Conservation (phyloP, 2,113 vertebrate species). For the Heloderma charlesbogerti region DNA sequence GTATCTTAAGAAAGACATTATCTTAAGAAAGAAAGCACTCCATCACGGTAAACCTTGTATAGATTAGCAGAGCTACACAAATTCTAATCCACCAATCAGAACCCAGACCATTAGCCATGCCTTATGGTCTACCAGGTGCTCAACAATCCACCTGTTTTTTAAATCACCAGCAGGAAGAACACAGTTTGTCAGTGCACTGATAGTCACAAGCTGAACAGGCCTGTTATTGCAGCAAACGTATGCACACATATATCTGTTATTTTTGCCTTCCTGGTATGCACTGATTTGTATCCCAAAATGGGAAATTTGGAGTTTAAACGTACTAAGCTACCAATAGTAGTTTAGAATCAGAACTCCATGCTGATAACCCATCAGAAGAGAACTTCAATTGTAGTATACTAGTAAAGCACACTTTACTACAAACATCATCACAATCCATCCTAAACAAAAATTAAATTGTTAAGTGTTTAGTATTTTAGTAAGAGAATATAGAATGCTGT, state of each 20-base stretch:
- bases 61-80: not conserved
- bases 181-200: not conserved
- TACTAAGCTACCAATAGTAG: not conserved
- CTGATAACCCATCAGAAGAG: not conserved
- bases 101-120: not conserved
- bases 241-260: not conserved
- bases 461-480: not conserved
- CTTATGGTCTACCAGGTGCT: not conserved
- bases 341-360: not conserved
- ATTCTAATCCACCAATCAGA: not conserved
- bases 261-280: not conserved
- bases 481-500: not conserved
- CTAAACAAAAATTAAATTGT: not conserved
- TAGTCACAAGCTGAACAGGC: not conserved
- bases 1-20: no score
- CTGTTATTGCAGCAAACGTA: not conserved
- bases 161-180: not conserved
- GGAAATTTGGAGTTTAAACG: not conserved
- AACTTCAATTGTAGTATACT: not conserved
- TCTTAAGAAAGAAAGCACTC: not conserved
- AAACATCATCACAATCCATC: no score
- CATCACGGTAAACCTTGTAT: not conserved
- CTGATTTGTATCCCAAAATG: not conserved
- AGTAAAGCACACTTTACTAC: not conserved
- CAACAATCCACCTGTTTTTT: not conserved